Conservation (phyloP, 1,140 invertebrate genomes). For the Apis cerana region DNA sequence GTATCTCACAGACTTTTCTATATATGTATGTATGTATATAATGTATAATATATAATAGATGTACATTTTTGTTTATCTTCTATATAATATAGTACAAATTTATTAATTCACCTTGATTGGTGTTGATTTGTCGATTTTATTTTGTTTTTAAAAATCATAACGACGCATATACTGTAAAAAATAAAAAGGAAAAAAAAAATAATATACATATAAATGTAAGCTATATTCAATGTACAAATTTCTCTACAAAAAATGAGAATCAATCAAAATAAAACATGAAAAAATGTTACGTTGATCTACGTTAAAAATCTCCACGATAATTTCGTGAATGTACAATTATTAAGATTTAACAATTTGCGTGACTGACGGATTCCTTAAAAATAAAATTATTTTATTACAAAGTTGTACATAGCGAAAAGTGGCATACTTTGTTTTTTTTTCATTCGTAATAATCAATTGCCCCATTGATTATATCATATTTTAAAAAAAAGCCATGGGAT, state of each 20-base stretch:
- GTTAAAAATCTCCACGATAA: neutral
- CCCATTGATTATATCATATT: conserved; percentile 21
- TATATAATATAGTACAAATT: conserved; percentile 29
- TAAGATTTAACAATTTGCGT: conserved; percentile 37
- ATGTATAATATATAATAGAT: conserved; percentile 17
- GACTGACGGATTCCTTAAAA: conserved; percentile 69
- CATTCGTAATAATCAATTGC: conserved; percentile 38
- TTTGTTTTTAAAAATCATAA: conserved; percentile 7
- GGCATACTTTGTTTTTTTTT: conserved; percentile 26
- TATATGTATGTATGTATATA: conserved; percentile 18
- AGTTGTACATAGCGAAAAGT: conserved; percentile 57
- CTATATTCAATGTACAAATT: conserved; percentile 17
- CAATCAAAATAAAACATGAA: neutral
- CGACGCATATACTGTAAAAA: neutral
- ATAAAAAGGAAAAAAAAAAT: neutral
- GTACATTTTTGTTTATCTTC: neutral
- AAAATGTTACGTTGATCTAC: neutral
- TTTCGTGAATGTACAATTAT: neutral
- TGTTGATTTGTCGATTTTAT: conserved; percentile 29
- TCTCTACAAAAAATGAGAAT: neutral
- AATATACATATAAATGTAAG: neutral
- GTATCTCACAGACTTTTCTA: conserved; percentile 51
- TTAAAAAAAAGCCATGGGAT: conserved; percentile 21
- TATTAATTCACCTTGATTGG: conserved; percentile 28
- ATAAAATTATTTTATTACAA: conserved; percentile 65